A percentile compares a stretch with the other conserved stretches of the same genome.
Conservation (phyloP, 53 echinoderm and acorn worm genomes). For the Echinometra lucunter region DNA sequence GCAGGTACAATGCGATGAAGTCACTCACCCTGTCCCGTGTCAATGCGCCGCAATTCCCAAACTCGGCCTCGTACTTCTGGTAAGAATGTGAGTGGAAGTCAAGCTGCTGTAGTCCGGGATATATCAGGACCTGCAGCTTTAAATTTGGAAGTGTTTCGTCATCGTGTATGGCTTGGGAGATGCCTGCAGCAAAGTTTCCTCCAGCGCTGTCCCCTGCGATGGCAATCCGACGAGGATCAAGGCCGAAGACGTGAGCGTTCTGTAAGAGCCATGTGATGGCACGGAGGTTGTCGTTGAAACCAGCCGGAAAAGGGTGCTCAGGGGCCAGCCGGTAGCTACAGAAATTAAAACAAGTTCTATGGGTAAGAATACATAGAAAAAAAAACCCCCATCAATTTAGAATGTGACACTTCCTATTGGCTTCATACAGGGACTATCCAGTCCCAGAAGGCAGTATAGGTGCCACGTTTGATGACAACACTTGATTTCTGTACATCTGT, state of each 20-base stretch:
- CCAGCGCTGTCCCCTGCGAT: constrained; percentile 87
- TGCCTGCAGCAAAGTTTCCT: constrained; percentile 81
- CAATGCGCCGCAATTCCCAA: constrained; percentile 66
- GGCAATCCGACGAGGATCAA: constrained; percentile 78
- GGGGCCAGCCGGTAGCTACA: constrained; percentile 83
- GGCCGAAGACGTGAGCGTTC: constrained; percentile 72
- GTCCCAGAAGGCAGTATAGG: too few relatives aligned
- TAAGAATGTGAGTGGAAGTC: constrained; percentile 83
- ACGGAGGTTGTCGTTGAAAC: constrained; percentile 72
- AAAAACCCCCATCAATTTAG: too few relatives aligned
- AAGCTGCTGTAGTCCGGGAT: constrained; percentile 79
- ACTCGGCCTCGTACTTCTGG: constrained; percentile 76
- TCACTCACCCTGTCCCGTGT: constrained; percentile 1
- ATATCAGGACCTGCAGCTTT: constrained; percentile 79
- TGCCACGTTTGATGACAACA: too few relatives aligned
- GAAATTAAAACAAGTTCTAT: not conserved
- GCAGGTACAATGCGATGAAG: constrained; percentile 44
- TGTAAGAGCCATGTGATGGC: constrained; percentile 77
- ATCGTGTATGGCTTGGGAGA: constrained; percentile 74
- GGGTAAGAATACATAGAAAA: too few relatives aligned
- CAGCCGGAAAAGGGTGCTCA: constrained; percentile 79
- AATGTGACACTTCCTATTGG: not conserved
- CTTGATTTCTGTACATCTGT: too few relatives aligned
- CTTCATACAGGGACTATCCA: too few relatives aligned
- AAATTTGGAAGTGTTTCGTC: constrained; percentile 76